phyloP scores from a whole-genome alignment of 2,797 vertebrate species.

The Sylvilagus floridanus region DNA sequence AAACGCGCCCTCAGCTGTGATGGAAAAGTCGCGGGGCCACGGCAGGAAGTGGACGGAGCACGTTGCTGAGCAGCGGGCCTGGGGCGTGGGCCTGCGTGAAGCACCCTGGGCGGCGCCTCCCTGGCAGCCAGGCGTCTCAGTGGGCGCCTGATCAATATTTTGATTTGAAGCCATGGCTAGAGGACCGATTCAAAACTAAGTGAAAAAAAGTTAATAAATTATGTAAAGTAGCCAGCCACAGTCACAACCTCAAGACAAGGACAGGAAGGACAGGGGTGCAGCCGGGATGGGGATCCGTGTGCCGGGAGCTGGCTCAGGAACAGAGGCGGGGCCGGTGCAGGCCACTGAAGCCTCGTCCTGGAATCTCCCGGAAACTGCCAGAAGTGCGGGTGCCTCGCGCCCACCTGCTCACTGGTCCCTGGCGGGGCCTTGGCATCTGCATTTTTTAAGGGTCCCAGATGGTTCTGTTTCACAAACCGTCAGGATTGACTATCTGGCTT shows the following conservation, averaged over 20 bases:
- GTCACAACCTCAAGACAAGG: not conserved
- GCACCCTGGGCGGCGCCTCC: no score
- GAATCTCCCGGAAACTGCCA: not conserved
- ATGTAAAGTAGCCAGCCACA: not conserved
- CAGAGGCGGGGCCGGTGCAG: not conserved
- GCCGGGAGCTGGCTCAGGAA: not conserved
- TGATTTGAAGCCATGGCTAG: not conserved
- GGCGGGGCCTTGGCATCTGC: not conserved
- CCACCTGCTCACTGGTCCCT: not conserved
- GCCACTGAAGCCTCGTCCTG: slow-evolving; percentile 4
- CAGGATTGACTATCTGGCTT: not conserved
- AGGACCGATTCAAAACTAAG: not conserved
- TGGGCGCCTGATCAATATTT: not conserved
- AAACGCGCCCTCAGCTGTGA: not conserved
- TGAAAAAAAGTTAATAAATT: not conserved
- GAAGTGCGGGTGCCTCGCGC: not conserved
- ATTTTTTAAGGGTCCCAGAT: not conserved
- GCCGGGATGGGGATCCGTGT: not conserved
- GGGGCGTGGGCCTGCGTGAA: rapidly evolving
- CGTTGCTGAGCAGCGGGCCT: rapidly evolving
- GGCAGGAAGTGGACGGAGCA: not conserved
- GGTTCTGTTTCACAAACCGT: not conserved
- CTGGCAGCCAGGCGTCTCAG: not conserved
- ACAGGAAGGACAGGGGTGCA: not conserved
- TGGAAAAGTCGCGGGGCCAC: not conserved